Evolutionary conservation across 1,140 invertebrate species (phyloP).

Genomic region (Drosophila persimilis): DNA sequence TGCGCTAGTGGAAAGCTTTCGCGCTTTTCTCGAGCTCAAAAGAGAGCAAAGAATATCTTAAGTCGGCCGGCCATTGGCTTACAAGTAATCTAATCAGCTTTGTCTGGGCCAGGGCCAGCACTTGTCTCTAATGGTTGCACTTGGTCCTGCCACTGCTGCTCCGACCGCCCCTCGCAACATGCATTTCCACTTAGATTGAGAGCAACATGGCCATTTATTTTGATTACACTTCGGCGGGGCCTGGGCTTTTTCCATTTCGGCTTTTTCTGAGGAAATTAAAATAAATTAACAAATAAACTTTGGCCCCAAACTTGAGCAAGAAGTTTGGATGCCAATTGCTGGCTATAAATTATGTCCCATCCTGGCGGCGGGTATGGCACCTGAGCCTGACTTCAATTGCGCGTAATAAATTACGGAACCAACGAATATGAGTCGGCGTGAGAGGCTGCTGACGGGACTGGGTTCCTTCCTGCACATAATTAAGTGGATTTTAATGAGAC

Average conservation of each 20-base stretch:
- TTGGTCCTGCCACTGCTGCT: constrained; percentile 10
- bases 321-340: constrained; percentile 38
- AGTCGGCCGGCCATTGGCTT: constrained; percentile 26
- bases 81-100: constrained; percentile 52
- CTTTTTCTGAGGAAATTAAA: constrained; percentile 55
- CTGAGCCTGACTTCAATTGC: constrained; percentile 69
- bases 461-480: constrained; percentile 59
- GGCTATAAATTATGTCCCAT: constrained; percentile 46
- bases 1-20: not conserved
- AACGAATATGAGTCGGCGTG: constrained; percentile 37
- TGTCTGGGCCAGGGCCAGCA: constrained; percentile 33
- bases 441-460: constrained; percentile 29
- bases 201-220: constrained; percentile 53
- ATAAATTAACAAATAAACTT: constrained; percentile 62
- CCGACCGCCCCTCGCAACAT: constrained; percentile 26
- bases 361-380: constrained; percentile 6
- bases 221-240: constrained; percentile 44
- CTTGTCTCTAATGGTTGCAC: constrained; percentile 52
- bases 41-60: not conserved
- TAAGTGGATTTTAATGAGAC: constrained; percentile 77
- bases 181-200: constrained; percentile 55
- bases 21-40: not conserved
- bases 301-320: constrained; percentile 13
- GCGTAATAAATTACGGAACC: constrained; percentile 68
- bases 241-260: not conserved